Evolutionary conservation across 2,888 invertebrate genomes (phyloP), one percentile per base, ranked within the genome.

Genomic region (Stenchaetothrips biformis): DNA sequence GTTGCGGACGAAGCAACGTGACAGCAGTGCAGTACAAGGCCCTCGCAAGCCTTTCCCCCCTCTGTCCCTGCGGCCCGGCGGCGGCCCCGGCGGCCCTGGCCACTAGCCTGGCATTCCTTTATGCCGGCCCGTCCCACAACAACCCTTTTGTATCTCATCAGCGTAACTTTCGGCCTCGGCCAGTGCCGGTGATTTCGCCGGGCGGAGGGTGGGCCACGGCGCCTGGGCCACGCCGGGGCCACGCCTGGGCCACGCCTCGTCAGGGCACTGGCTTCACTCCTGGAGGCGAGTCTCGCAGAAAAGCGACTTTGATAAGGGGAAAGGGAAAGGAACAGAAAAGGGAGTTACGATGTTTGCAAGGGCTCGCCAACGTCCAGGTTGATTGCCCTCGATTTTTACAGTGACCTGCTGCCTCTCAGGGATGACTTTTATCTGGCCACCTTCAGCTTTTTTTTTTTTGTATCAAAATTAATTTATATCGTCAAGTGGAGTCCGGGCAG

Each of bases 1-100:
- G 67, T 74, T 74, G 67, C 67, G 67, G 67, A 74, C 67, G 67
- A 74, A 25, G 67, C 67, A 25, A 21, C 67, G 21, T 74, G 67
- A 74, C 67, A 74, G 67, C 67, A 25, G 67, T 74, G 67, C 67
- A 74, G 67, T 74, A 74, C 67, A 74, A 74, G 67, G 21, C 82
- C 82, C 81, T 81, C 85, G 85, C 85, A 84, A 85, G 85, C 85
- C 85, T 85, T 84, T 84, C 82, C 82, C 83, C 81, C 82, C 80
- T 82, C 83, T 81, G 80, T 83, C 82, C 85, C 86, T 86, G 83
- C 67, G 67, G 67, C 67, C 25, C 25, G 1, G 25, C 25, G 25
- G 83, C 86, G 85, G 86, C 85, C 85, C 83, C 84, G 85, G 62
- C 77, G 27, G n/a, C 25, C 47, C 21, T 59, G n/a, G 67, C 13